These are phyloP conservation scores for Blera fallax DNA, from an alignment of 2,888 invertebrate species.

Conservation along the genomic window DNA sequence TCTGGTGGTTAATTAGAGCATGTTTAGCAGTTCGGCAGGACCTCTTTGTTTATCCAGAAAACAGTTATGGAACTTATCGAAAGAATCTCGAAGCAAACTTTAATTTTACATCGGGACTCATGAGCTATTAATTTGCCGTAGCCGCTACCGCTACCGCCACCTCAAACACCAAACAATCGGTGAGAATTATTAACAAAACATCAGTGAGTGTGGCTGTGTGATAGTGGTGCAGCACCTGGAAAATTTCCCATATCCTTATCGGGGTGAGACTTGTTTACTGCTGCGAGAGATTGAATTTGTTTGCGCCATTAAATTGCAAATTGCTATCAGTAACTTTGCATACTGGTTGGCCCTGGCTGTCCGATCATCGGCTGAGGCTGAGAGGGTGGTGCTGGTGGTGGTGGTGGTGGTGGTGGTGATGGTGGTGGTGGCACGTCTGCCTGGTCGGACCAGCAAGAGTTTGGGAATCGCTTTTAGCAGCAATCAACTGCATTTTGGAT, in stretches of 20 bases:
- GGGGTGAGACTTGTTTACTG: conserved; percentile 71
- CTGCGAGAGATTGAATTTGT: conserved; percentile 79
- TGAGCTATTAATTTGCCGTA: conserved; percentile 61
- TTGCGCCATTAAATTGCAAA: conserved; percentile 81
- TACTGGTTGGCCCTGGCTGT: conserved; percentile 67
- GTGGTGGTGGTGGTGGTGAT: too few relatives aligned
- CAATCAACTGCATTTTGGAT: conserved; percentile 63
- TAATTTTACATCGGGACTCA: conserved; percentile 45
- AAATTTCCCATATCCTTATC: conserved; percentile 73
- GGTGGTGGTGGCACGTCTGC: conserved; percentile 18
- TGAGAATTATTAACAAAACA: conserved; percentile 70
- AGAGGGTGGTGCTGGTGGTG: too few relatives aligned
- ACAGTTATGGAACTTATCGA: conserved; percentile 59
- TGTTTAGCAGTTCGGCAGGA: background rate
- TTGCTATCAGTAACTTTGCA: conserved; percentile 81
- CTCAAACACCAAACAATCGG: conserved; percentile 29
- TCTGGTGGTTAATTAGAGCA: conserved; percentile 56
- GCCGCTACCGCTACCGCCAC: background rate
- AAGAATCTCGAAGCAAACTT: conserved; percentile 64
- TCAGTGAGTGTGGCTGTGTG: conserved; percentile 46
- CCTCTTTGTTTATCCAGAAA: conserved; percentile 50
- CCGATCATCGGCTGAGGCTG: background rate
- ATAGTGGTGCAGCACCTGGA: conserved; percentile 62
- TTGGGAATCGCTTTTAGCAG: conserved; percentile 59
- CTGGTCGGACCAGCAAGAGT: conserved; percentile 1